phyloP scores from a whole-genome alignment of 53 echinoderm and acorn worm species.

The Temnopleurus reevesii region DNA sequence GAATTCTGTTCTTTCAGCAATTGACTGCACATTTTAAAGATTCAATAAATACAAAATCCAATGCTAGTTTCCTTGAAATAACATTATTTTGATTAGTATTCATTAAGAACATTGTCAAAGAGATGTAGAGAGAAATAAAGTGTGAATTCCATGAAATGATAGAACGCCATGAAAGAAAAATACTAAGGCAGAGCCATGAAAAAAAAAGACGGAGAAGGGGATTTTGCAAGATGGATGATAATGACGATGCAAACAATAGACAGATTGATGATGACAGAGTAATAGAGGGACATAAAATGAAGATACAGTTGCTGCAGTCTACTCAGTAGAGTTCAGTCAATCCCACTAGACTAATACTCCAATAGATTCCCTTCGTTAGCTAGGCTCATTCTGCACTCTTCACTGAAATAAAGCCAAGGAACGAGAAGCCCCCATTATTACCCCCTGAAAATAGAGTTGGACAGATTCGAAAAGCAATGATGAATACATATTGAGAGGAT shows the following conservation, averaged over 20 bases:
- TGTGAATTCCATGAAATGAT: no score
- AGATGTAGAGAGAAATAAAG: not conserved
- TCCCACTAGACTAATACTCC: not conserved
- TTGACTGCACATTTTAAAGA: no score
- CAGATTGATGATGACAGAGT: not conserved
- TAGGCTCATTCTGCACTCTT: not conserved
- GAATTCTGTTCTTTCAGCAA: no score
- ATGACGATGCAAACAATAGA: not conserved
- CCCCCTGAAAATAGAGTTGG: conserved; percentile 12
- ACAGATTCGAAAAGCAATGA: not conserved
- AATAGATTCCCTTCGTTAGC: conserved; percentile 1
- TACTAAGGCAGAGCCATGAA: not conserved
- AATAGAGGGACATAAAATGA: not conserved
- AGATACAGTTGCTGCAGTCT: not conserved
- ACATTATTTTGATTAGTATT: no score
- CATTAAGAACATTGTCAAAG: no score
- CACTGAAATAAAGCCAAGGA: conserved; percentile 10
- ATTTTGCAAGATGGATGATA: not conserved
- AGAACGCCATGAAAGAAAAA: not conserved
- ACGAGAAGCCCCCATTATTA: conserved; percentile 13
- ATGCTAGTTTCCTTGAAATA: no score
- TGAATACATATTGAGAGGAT: conserved; percentile 24
- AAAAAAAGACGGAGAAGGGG: not conserved
- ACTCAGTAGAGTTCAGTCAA: not conserved
- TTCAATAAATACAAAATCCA: no score